These are phyloP conservation scores for Lasioglossum figueresi DNA, from an alignment of 2,888 invertebrate species.

Conservation along the genomic window DNA sequence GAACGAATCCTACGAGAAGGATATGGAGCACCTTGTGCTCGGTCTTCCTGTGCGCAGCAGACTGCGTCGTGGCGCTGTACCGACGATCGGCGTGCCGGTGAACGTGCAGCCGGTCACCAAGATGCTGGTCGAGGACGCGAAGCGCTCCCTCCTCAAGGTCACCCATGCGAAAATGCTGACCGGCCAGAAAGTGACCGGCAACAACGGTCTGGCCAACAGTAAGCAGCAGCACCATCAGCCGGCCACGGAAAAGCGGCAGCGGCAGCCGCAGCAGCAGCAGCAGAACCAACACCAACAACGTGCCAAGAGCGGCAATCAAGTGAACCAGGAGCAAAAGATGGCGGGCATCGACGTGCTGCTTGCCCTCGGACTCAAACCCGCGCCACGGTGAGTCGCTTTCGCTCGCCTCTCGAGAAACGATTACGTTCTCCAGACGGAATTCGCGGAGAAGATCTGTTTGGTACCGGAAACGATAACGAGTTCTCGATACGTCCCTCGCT, in stretches of 20 bases:
- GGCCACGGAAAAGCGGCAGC: conserved; percentile 50
- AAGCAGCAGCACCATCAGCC: conserved; percentile 57
- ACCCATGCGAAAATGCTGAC: conserved; percentile 74
- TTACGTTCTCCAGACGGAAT: conserved; percentile 25
- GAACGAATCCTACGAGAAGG: conserved; percentile 85
- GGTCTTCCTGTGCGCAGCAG: conserved; percentile 85
- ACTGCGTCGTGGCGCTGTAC: conserved; percentile 85
- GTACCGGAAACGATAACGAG: conserved; percentile 46
- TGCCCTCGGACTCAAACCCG: conserved; percentile 86
- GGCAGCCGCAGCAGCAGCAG: conserved; percentile 44
- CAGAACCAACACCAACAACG: conserved; percentile 59
- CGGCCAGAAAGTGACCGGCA: conserved; percentile 61
- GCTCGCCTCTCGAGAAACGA: conserved; percentile 7
- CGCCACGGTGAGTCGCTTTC: conserved; percentile 79
- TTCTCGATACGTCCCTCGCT: background rate
- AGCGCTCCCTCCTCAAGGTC: conserved; percentile 78
- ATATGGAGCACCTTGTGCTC: conserved; percentile 85
- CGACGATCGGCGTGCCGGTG: conserved; percentile 83
- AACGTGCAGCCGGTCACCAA: conserved; percentile 82
- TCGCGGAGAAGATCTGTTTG: conserved; percentile 30
- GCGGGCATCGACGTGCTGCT: conserved; percentile 85
- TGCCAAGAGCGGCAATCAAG: conserved; percentile 62
- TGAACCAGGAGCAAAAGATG: conserved; percentile 75
- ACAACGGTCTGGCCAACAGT: conserved; percentile 48
- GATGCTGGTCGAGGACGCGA: conserved; percentile 80